phyloP scores from a whole-genome alignment of 2,888 invertebrate species.

The Notodonta ziczac region DNA sequence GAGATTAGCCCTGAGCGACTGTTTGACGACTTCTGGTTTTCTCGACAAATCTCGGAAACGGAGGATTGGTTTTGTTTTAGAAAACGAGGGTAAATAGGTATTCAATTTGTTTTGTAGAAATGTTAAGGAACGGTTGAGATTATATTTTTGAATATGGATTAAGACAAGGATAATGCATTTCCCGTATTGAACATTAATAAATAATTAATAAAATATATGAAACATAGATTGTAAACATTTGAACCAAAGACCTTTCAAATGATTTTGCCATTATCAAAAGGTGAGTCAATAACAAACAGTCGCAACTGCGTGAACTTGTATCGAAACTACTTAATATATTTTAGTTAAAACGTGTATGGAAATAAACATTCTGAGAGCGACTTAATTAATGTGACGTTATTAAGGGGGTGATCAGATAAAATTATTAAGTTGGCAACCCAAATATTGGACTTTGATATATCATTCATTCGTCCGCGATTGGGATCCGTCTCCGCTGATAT shows the following conservation, averaged over 20 bases:
- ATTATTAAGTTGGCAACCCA: slow-evolving; percentile 72
- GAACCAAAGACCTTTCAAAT: too few species aligned
- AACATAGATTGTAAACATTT: too few species aligned
- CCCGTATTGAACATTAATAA: too few species aligned
- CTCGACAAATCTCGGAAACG: slow-evolving; percentile 21
- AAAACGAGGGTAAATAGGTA: slow-evolving; percentile 25
- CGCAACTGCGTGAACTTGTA: too few species aligned
- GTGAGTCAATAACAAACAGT: too few species aligned
- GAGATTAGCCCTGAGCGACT: slow-evolving; percentile 42
- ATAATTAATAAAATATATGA: too few species aligned
- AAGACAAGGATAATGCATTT: too few species aligned
- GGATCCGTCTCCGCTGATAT: slow-evolving; percentile 51
- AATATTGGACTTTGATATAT: slow-evolving; percentile 77
- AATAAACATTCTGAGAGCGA: slow-evolving; percentile 49
- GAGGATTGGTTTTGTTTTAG: slow-evolving; percentile 29
- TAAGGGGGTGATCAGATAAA: slow-evolving; percentile 64
- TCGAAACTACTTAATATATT: too few species aligned
- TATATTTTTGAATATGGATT: too few species aligned
- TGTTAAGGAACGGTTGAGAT: too few species aligned
- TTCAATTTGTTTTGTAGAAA: slow-evolving; percentile 5
- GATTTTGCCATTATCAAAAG: too few species aligned
- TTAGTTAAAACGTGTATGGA: too few species aligned
- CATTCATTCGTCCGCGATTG: slow-evolving; percentile 52
- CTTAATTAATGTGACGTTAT: slow-evolving; percentile 61
- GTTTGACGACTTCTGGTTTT: slow-evolving; percentile 47